Evolutionary conservation across 2,888 invertebrate genomes (phyloP).

Genomic region (Sialis fuliginosa): DNA sequence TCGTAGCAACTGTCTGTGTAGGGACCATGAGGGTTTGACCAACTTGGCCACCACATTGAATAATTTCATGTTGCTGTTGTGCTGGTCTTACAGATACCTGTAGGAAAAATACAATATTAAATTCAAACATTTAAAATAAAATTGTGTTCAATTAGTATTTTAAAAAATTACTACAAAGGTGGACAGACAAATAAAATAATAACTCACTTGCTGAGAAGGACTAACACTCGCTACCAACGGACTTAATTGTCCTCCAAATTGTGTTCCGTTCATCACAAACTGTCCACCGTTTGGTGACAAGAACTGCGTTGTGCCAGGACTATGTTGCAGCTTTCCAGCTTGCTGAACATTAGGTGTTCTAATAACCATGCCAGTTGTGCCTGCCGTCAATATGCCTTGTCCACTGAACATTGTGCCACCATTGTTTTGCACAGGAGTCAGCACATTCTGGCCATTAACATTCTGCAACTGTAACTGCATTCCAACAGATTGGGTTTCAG

Average conservation of each 20-base stretch:
- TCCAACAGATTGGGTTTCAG: constrained; percentile 49
- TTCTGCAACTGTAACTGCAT: constrained; percentile 65
- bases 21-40: constrained; percentile 58
- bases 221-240: constrained; percentile 59
- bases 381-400: constrained; percentile 45
- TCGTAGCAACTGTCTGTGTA: constrained; percentile 33
- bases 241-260: constrained; percentile 59
- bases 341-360: constrained; percentile 50
- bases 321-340: constrained; percentile 48
- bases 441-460: constrained; percentile 57
- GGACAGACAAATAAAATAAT: constrained; percentile 21
- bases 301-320: constrained; percentile 50
- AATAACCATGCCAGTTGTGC: constrained; percentile 60
- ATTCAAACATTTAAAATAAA: constrained; percentile 16
- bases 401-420: constrained; percentile 38
- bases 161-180: no score
- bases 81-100: constrained; percentile 15
- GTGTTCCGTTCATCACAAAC: constrained; percentile 56
- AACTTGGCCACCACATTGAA: constrained; percentile 49
- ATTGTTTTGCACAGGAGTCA: constrained; percentile 52
- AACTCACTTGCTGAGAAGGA: constrained; percentile 42
- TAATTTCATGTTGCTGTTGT: constrained; percentile 39
- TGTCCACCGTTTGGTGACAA: constrained; percentile 55
- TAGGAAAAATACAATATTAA: no score
- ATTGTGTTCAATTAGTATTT: no score